phyloP scores from a whole-genome alignment of 2,113 vertebrate species.

The Pungitius pungitius region DNA sequence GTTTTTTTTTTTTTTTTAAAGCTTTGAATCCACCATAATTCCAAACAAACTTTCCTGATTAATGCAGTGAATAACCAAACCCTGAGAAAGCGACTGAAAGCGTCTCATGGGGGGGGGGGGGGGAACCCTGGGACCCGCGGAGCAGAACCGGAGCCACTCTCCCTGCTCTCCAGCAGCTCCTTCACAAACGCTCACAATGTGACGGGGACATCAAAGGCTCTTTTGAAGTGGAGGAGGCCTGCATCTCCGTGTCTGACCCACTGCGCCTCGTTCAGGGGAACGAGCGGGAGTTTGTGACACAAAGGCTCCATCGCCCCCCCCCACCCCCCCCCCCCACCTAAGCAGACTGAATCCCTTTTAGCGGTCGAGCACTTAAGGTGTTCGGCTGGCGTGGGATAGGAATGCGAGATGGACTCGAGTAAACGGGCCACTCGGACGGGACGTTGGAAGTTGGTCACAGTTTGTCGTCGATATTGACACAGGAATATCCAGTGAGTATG shows the following conservation, averaged over 20 bases:
- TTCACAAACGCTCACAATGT: conserved; percentile 74
- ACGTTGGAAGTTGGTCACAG: conserved; percentile 22
- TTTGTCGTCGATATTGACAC: conserved; percentile 6
- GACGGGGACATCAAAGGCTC: conserved; percentile 76
- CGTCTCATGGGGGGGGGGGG: conserved; percentile 43
- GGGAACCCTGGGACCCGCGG: conserved; percentile 50
- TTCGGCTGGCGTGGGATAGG: conserved; percentile 34
- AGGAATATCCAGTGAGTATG: conserved; percentile 1
- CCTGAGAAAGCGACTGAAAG: conserved; percentile 33
- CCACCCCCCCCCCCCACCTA: conserved; percentile 20
- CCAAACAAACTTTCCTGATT: conserved; percentile 57
- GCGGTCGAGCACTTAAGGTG: conserved; percentile 45
- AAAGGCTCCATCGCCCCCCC: conserved; percentile 61
- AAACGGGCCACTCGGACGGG: conserved; percentile 37
- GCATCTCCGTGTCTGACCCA: conserved; percentile 68
- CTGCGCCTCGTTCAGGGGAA: conserved; percentile 59
- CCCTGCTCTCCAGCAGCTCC: conserved; percentile 47
- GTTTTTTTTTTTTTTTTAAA: conserved; percentile 4
- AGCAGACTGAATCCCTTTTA: conserved; percentile 63
- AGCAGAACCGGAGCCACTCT: conserved; percentile 53
- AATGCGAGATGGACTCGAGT: conserved; percentile 47
- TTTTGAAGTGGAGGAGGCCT: conserved; percentile 74
- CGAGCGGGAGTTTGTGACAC: conserved; percentile 64
- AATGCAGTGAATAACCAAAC: conserved; percentile 46
- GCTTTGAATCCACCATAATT: conserved; percentile 32